A percentile compares a stretch with the other conserved stretches of the same genome.
Evolutionary conservation across 2,888 invertebrate species (phyloP).

Genomic region (Nomada ferruginata): DNA sequence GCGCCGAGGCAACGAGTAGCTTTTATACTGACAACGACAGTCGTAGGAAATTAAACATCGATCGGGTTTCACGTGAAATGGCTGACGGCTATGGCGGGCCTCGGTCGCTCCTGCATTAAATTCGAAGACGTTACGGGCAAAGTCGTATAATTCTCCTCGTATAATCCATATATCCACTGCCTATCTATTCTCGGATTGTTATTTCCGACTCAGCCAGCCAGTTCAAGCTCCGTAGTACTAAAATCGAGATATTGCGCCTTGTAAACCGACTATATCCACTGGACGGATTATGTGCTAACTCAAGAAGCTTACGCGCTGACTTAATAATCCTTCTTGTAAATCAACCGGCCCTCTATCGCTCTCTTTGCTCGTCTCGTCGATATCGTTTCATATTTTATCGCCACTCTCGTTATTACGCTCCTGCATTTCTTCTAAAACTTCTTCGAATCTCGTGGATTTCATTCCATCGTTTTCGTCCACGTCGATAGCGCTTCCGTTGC

Average conservation of each 20-base stretch:
- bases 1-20: conserved; percentile 2
- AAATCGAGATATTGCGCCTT: conserved; percentile 73
- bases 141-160: conserved; percentile 68
- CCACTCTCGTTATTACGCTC: conserved; percentile 11
- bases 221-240: conserved; percentile 55
- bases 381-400: conserved; percentile 47
- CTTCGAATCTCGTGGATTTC: neutral
- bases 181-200: conserved; percentile 71
- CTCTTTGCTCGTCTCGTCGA: neutral
- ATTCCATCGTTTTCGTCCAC: neutral
- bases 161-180: conserved; percentile 69
- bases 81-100: conserved; percentile 33
- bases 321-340: conserved; percentile 70
- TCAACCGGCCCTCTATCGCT: conserved; percentile 32
- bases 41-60: conserved; percentile 67
- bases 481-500: neutral
- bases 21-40: conserved; percentile 48
- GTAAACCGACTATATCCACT: conserved; percentile 64
- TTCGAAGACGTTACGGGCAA: conserved; percentile 61
- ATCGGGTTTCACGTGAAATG: conserved; percentile 46
- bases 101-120: conserved; percentile 64
- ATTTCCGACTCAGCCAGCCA: conserved; percentile 54
- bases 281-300: conserved; percentile 69
- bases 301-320: conserved; percentile 67
- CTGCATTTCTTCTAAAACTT: neutral